Evolutionary conservation across 2,888 invertebrate species (phyloP), one percentile per base, ranked within the genome.

Genomic region (Aleiodes alternator): DNA sequence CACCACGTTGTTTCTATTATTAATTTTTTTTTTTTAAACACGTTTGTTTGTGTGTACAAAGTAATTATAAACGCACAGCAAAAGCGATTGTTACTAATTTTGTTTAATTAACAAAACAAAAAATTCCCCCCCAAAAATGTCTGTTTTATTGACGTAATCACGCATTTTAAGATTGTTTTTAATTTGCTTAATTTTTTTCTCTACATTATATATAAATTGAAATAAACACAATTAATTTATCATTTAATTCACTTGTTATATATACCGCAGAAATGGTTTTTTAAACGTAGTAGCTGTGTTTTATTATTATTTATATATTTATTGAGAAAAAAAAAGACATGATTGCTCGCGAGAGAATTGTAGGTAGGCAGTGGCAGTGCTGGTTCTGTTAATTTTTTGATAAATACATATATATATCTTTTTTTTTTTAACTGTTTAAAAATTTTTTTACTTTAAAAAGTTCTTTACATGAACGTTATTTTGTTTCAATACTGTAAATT

Each of bases 361-460:
- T 82, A 82, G 80, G 80, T 82, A 81, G 80, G 80, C 81, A 81
- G 76, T 76, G 78, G 80, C 80, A 81, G 73, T 75, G 78, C 76
- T 80, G 75, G 71, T 71, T 79, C 79, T 76, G 53, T 72, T 69
- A 48, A 64, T 78, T 77, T 76, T 69, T 34, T 34, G 34, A 34
- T 34, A 34, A 71, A 75, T 68, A 57, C 14, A 23, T 23, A 23
- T 23, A 23, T 23, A 23, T 72, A 16, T 61, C 8, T 69, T 76
- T 34, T 16, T 3, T 38, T 73, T 43, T 23, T 16, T 68, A 23
- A 69, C 38, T 57, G 68, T 50, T 53, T 43, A 34, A 43, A 56
- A 31, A 53, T 68, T 70, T 66, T 14, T 71, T 61, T 69, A 73
- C 23, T 57, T 29, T 56, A 48, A 9, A 50, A 43, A 23, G 9